These are phyloP conservation scores for Cydia pomonella DNA, from an alignment of 1,140 invertebrate genomes.

Conservation along the genomic window DNA sequence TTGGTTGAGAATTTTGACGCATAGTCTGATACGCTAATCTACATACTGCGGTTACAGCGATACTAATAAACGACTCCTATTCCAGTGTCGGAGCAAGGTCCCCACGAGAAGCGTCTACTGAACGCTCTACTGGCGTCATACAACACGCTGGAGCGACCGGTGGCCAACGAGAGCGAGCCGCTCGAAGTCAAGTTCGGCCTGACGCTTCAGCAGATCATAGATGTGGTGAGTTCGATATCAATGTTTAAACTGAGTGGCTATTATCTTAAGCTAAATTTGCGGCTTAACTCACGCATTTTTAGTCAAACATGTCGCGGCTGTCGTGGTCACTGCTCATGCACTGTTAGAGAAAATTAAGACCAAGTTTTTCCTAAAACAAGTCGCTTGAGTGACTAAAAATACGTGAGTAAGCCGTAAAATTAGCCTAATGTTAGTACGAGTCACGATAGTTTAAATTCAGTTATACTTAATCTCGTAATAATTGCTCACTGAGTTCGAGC, in stretches of 20 bases:
- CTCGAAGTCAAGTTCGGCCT: slow-evolving; percentile 97
- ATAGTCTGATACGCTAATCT: not conserved
- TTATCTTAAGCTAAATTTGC: not conserved
- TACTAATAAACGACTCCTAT: slow-evolving; percentile 18
- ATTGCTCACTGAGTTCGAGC: too few relatives aligned
- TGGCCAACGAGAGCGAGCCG: slow-evolving; percentile 96
- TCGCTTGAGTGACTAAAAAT: too few relatives aligned
- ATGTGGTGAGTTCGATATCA: slow-evolving; percentile 91
- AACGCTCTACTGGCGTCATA: slow-evolving; percentile 95
- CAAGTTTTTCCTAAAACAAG: too few relatives aligned
- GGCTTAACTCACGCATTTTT: too few relatives aligned
- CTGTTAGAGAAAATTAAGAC: too few relatives aligned
- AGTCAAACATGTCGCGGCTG: too few relatives aligned
- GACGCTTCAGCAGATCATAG: slow-evolving; percentile 98
- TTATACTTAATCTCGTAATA: too few relatives aligned
- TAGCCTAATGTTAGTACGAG: too few relatives aligned
- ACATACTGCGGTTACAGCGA: not conserved
- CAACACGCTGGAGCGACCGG: slow-evolving; percentile 97
- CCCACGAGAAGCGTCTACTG: slow-evolving; percentile 94
- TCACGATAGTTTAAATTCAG: too few relatives aligned
- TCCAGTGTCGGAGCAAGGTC: slow-evolving; percentile 85
- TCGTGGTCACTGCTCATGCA: too few relatives aligned
- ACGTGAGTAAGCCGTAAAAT: too few relatives aligned
- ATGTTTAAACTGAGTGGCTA: not conserved
- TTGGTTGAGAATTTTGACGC: too few relatives aligned